Evolutionary conservation across 1,140 invertebrate genomes (phyloP), one percentile per base, ranked within the genome.

Genomic region (Drosophila sp.): DNA sequence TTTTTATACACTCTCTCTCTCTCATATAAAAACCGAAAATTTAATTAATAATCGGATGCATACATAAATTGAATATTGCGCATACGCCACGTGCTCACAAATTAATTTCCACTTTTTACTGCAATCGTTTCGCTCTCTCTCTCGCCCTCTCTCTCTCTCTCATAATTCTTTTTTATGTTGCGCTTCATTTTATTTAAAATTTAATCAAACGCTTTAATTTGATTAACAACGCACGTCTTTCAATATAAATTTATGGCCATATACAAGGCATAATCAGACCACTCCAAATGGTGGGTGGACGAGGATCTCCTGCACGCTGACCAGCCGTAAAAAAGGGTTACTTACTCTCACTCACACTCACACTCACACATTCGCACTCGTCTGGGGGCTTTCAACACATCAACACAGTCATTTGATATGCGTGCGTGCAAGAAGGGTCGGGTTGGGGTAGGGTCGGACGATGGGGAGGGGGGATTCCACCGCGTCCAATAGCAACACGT

Each of bases 151-250:
- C 4, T 41, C n/a, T 41, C 40, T 50, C 8, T 47, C 23, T 38
- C 8, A 17, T 17, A 7, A 38, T 50, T 25, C 7, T 58, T 47
- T 67, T 68, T 50, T 6, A 27, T 50, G 50, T 30, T 55, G 17
- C 33, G 30, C 8, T 44, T 56, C 23, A 68, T 67, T 76, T 65
- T 84, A 62, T 85, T 85, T 89, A 74, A 86, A 87, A 87, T 87
- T 87, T 89, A 89, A 87, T 87, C 84, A 89, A 84, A 89, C 80
- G 80, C 84, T 87, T 87, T 89, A 89, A 89, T 89, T 89, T 89
- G 84, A 89, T 89, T 89, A 89, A 89, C 84, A 89, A 58, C 85
- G 77, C 84, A 89, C 84, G 84, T 89, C 84, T 84, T 89, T 84
- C 84, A 84, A 89, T 89, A 89, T 89, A 89, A 89, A 89, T 89